Conservation (phyloP, 2,113 vertebrate species). For the Tupaia chinensis region DNA sequence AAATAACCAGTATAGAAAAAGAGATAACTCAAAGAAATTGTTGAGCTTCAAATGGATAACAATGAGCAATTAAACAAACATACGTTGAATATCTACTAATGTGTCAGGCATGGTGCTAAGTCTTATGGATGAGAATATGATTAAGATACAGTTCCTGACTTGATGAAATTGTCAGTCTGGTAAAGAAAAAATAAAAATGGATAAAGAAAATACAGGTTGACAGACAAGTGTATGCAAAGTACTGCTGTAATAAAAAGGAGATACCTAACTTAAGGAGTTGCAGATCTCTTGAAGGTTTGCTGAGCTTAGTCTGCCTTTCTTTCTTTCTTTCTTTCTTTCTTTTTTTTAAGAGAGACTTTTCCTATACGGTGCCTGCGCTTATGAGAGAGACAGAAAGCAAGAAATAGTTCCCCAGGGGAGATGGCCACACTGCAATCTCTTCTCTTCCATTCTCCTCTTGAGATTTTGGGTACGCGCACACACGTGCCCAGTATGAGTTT, state of each 20-base stretch:
- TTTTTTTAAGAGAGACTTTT: too few relatives aligned
- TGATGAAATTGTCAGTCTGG: neutral
- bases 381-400: too few relatives aligned
- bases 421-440: too few relatives aligned
- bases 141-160: neutral
- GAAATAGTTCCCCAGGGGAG: too few relatives aligned
- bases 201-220: neutral
- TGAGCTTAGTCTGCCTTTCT: neutral
- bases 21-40: slow-evolving; percentile 30
- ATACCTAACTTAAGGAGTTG: neutral
- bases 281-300: neutral
- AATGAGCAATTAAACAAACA: neutral
- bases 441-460: too few relatives aligned
- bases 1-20: slow-evolving; percentile 27
- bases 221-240: neutral
- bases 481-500: too few relatives aligned
- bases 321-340: neutral
- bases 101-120: neutral
- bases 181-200: neutral
- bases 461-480: too few relatives aligned
- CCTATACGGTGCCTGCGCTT: too few relatives aligned
- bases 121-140: neutral
- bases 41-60: neutral
- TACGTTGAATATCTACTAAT: neutral
- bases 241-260: neutral